phyloP scores from a whole-genome alignment of 2,888 invertebrate genomes.

The Netelia virgata region DNA sequence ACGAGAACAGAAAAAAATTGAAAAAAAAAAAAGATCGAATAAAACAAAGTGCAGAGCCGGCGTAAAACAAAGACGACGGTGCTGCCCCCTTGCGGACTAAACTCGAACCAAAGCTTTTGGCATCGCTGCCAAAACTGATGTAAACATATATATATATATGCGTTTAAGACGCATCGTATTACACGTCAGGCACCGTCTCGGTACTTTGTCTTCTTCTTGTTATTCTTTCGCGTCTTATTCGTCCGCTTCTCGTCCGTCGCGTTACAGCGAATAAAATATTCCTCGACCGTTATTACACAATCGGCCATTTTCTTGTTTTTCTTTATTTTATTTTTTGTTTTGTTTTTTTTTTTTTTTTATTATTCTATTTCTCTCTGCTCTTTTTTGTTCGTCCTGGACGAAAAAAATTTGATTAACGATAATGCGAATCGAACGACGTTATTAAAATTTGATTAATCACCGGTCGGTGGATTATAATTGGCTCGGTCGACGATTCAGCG shows the following conservation, averaged over 20 bases:
- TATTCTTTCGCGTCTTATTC: constrained; percentile 47
- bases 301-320: no score
- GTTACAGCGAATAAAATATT: background rate
- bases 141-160: constrained; percentile 2
- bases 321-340: background rate
- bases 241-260: background rate
- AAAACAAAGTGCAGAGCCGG: background rate
- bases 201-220: constrained; percentile 39
- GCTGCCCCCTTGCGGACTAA: constrained; percentile 22
- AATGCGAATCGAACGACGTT: constrained; percentile 29
- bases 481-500: constrained; percentile 33
- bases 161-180: constrained; percentile 9
- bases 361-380: no score
- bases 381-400: background rate
- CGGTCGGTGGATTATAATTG: constrained; percentile 17
- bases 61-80: no score
- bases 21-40: background rate
- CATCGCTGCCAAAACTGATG: constrained; percentile 28
- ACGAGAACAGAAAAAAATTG: background rate
- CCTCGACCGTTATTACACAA: background rate
- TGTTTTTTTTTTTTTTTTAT: no score
- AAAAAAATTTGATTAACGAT: constrained; percentile 20
- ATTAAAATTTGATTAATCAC: constrained; percentile 51
- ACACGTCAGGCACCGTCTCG: constrained; percentile 24
- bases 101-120: constrained; percentile 48